Evolutionary conservation across 2,797 vertebrate species (phyloP).

Genomic region (Microctenopoma lineatum): DNA sequence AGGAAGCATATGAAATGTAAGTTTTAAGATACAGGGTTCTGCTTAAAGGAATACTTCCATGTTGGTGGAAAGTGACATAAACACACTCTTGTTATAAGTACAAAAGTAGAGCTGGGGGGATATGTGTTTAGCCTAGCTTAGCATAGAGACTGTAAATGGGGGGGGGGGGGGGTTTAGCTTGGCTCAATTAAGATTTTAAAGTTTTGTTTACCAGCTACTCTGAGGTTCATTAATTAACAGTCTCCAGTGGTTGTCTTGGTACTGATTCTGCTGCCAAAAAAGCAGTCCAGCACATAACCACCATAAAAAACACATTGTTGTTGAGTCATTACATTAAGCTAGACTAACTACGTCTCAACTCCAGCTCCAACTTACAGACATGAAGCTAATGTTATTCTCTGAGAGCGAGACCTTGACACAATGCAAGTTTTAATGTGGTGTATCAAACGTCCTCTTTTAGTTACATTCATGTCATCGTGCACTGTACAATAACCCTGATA

Average conservation of each 20-base stretch:
- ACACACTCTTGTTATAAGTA: too few relatives aligned
- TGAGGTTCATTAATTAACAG: too few relatives aligned
- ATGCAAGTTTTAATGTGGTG: neutral
- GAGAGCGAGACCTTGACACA: neutral
- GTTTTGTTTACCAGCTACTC: too few relatives aligned
- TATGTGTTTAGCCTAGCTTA: neutral
- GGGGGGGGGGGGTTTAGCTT: too few relatives aligned
- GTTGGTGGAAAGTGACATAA: neutral
- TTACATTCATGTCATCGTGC: neutral
- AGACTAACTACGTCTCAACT: neutral
- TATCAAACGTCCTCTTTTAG: neutral
- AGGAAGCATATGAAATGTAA: neutral
- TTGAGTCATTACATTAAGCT: neutral
- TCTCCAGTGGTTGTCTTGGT: too few relatives aligned
- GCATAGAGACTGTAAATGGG: too few relatives aligned
- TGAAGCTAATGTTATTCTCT: neutral
- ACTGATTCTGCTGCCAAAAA: too few relatives aligned
- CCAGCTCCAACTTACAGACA: neutral
- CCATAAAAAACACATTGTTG: neutral
- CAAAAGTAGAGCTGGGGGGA: too few relatives aligned
- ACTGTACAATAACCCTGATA: slow-evolving; percentile 18
- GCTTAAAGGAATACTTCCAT: neutral
- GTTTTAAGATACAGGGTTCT: neutral
- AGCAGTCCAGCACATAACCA: neutral
- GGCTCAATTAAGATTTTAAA: too few relatives aligned